Percentiles rank a stretch among this genome's conserved stretches.
Conservation (phyloP, 2,888 invertebrate species). For the Napeogenes sylphis region DNA sequence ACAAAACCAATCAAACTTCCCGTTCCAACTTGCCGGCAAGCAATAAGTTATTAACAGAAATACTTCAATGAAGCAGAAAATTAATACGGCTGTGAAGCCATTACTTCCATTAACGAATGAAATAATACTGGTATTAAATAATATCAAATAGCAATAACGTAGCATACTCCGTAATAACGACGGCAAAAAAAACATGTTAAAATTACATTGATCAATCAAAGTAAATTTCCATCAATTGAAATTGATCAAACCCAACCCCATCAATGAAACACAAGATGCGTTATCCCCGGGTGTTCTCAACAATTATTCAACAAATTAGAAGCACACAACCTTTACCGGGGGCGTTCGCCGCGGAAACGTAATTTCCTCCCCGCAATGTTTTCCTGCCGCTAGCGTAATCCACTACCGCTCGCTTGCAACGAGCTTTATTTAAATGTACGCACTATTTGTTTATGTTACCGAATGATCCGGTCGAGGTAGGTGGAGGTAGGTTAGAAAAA, state of each 20-base stretch:
- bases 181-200: neutral
- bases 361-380: constrained; percentile 58
- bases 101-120: neutral
- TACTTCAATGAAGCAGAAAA: constrained; percentile 6
- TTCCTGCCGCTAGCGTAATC: constrained; percentile 44
- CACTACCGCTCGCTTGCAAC: constrained; percentile 9
- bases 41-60: constrained; percentile 1
- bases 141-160: no score
- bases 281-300: constrained; percentile 18
- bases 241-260: constrained; percentile 1
- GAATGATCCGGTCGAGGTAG: neutral
- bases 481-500: neutral
- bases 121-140: no score
- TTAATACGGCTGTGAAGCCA: neutral
- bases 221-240: constrained; percentile 10
- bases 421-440: constrained; percentile 2
- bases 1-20: constrained; percentile 4
- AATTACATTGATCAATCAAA: constrained; percentile 3
- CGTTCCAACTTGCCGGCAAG: neutral
- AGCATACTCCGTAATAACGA: no score
- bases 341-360: constrained; percentile 43
- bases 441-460: constrained; percentile 4
- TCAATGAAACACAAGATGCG: constrained; percentile 10
- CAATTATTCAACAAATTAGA: constrained; percentile 65
- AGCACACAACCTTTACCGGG: constrained; percentile 42